phyloP scores from a whole-genome alignment of 2,113 vertebrate genomes.

The Pseudopipra pipra region DNA sequence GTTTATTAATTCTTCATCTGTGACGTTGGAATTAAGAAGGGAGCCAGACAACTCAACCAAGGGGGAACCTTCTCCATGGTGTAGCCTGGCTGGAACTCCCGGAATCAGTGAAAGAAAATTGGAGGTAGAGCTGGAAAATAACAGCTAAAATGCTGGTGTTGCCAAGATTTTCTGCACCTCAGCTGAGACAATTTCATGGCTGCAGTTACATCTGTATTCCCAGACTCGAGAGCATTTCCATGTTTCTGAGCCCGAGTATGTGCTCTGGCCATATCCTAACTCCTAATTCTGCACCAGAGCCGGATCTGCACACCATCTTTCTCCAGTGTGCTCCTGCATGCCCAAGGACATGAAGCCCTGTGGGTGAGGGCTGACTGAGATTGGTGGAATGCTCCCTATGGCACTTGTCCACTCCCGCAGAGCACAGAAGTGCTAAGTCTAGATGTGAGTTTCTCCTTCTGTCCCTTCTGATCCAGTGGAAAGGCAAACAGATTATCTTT shows the following conservation, averaged over 20 bases:
- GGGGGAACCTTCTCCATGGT: not conserved
- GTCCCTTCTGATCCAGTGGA: not conserved
- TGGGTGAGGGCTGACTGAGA: not conserved
- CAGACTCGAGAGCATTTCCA: not conserved
- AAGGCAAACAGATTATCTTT: not conserved
- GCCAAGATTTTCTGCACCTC: not conserved
- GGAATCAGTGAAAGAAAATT: not conserved
- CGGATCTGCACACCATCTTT: not conserved
- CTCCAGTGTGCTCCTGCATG: not conserved
- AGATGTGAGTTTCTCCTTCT: not conserved
- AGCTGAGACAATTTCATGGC: not conserved
- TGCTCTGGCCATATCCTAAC: not conserved
- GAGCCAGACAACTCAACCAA: not conserved
- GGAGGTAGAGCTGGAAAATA: not conserved
- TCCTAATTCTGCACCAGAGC: not conserved
- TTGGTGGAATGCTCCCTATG: rapidly evolving
- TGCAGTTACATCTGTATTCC: not conserved
- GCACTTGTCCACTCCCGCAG: rapidly evolving
- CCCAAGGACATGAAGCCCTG: not conserved
- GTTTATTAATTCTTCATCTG: not conserved
- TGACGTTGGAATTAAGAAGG: not conserved
- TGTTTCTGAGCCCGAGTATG: rapidly evolving
- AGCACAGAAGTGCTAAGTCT: not conserved
- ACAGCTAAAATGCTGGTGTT: not conserved
- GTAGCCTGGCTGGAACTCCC: not conserved